A percentile compares a stretch with the other conserved stretches of the same genome.
These are phyloP conservation scores for Loxodonta africana DNA, from an alignment of 2,113 vertebrate species.

Conservation along the genomic window DNA sequence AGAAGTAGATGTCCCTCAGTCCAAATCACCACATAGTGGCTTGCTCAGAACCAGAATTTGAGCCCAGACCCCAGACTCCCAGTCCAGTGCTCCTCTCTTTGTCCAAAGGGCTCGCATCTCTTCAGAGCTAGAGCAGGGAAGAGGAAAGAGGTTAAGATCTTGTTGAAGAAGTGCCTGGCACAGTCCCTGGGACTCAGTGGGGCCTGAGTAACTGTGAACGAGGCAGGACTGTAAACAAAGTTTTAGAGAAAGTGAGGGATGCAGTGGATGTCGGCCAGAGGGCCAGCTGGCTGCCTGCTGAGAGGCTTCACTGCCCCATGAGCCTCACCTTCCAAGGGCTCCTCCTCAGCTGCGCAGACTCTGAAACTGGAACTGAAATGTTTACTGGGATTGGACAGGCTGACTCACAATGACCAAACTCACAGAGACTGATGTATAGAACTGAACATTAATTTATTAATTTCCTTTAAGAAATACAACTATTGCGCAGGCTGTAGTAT, in stretches of 20 bases:
- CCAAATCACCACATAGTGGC: accelerated
- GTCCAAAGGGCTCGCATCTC: background rate
- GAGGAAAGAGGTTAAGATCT: background rate
- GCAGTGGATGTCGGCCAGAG: background rate
- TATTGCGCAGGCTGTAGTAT: background rate
- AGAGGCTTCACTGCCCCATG: accelerated
- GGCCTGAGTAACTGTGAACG: no score
- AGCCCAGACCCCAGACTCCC: background rate
- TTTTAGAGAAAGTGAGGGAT: background rate
- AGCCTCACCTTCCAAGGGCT: background rate
- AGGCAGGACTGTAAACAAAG: background rate
- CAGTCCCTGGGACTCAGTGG: background rate
- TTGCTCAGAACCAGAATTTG: background rate
- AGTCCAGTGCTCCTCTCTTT: background rate
- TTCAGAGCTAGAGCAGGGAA: background rate
- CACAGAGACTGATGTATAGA: background rate
- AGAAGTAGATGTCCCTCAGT: background rate
- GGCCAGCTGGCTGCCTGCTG: background rate
- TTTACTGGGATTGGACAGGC: background rate
- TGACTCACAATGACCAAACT: background rate
- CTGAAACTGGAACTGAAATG: background rate
- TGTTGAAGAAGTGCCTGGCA: background rate
- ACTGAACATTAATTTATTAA: background rate
- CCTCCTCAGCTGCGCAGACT: background rate
- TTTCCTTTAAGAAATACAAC: background rate